Percentiles rank a stretch among this genome's conserved stretches.
phyloP scores from a whole-genome alignment of 2,888 invertebrate species.

The Terebella lapidaria region DNA sequence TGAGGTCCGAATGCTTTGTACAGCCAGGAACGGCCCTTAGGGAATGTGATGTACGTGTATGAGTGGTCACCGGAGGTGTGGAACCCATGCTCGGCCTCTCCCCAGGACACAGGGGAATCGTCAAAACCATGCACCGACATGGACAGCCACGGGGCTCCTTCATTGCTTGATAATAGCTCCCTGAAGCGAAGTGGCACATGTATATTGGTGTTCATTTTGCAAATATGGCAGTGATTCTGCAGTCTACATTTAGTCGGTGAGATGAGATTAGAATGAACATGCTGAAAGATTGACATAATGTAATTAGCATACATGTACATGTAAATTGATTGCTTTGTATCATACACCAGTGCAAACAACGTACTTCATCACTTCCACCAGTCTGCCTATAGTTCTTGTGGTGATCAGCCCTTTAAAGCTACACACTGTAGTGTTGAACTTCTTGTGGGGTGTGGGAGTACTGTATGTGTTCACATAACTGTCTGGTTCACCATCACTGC shows the following conservation, averaged over 20 bases:
- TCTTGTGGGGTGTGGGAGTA: neutral
- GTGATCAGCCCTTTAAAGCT: neutral
- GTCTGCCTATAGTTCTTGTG: neutral
- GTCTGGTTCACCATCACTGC: neutral
- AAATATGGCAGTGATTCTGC: too few relatives aligned
- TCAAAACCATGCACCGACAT: conserved; percentile 42
- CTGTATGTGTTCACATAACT: neutral
- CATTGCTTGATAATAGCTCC: neutral
- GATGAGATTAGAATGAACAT: too few relatives aligned
- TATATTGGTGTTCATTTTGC: neutral
- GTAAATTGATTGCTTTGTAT: too few relatives aligned
- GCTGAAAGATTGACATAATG: too few relatives aligned
- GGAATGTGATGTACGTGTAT: conserved; percentile 31
- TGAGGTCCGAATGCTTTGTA: neutral
- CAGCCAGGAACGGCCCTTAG: neutral
- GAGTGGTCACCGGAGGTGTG: conserved; percentile 37
- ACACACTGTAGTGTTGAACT: neutral
- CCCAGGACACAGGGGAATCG: conserved; percentile 38
- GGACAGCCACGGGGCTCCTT: conserved; percentile 28
- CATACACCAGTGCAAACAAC: too few relatives aligned
- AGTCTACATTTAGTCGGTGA: too few relatives aligned
- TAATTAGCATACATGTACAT: too few relatives aligned
- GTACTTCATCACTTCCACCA: too few relatives aligned
- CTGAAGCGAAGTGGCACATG: neutral
- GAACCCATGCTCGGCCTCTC: conserved; percentile 34